A percentile compares a stretch with the other conserved stretches of the same genome.
phyloP scores from a whole-genome alignment of 2,888 invertebrate species.

The Odiellus spinosus region DNA sequence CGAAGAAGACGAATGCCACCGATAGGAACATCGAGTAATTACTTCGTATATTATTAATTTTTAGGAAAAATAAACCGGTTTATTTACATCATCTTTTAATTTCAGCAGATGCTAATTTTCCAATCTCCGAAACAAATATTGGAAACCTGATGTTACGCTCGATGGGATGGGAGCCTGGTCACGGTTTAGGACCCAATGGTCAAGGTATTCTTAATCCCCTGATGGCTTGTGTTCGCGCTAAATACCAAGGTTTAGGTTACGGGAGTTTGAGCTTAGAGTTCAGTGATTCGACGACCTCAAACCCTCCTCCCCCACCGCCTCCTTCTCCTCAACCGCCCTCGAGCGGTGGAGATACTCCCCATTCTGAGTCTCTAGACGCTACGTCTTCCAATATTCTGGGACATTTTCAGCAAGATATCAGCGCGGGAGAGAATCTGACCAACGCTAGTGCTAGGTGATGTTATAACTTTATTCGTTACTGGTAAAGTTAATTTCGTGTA shows the following conservation, averaged over 20 bases:
- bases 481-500: no score
- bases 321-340: slow-evolving; percentile 5
- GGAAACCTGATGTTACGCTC: slow-evolving; percentile 26
- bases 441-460: no score
- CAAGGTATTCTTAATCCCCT: slow-evolving; percentile 24
- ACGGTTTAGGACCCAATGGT: slow-evolving; percentile 24
- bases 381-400: no score
- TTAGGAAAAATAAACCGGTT: no score
- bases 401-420: no score
- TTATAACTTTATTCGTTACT: no score
- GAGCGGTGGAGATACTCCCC: background rate
- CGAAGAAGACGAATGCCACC: no score
- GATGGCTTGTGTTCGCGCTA: slow-evolving; percentile 22
- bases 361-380: no score
- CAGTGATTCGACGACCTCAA: background rate
- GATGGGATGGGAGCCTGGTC: slow-evolving; percentile 28
- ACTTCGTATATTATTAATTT: no score
- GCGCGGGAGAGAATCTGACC: no score
- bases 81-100: no score
- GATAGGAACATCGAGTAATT: background rate
- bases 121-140: slow-evolving; percentile 26
- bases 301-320: slow-evolving; percentile 4
- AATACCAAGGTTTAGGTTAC: slow-evolving; percentile 24
- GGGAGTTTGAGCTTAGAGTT: background rate
- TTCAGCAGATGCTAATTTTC: slow-evolving; percentile 9